Evolutionary conservation across 53 echinoderm and acorn worm genomes (phyloP).

Genomic region (Patiria pectinifera): DNA sequence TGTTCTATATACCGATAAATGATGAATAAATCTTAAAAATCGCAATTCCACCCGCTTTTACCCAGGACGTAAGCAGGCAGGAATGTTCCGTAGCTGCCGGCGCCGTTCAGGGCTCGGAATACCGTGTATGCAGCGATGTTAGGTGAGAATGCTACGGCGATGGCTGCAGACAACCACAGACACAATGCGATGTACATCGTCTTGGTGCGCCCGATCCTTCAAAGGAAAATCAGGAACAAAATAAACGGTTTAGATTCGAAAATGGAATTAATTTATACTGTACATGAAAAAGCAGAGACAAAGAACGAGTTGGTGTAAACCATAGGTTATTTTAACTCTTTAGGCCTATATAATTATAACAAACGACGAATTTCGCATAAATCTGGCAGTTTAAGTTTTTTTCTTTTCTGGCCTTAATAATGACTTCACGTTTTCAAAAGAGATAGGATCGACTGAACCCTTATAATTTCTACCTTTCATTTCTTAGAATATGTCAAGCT

Average conservation of each 20-base stretch:
- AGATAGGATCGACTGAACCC: not conserved
- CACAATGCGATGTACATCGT: constrained; percentile 58
- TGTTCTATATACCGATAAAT: no score
- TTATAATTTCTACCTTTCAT: no score
- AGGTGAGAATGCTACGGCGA: constrained; percentile 59
- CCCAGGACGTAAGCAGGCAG: constrained; percentile 64
- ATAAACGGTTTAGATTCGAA: not conserved
- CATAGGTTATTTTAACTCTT: not conserved
- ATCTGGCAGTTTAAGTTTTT: no score
- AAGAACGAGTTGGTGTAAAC: not conserved
- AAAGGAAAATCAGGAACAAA: not conserved
- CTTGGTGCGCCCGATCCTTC: constrained; percentile 60
- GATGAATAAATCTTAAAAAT: no score
- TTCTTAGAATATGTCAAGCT: no score
- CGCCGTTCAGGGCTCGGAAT: constrained; percentile 46
- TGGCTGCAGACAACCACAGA: constrained; percentile 34
- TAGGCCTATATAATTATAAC: no score
- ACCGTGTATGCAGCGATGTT: constrained; percentile 45
- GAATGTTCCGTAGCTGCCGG: constrained; percentile 59
- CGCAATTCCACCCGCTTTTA: not conserved
- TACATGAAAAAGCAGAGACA: no score
- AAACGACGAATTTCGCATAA: no score
- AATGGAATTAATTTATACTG: no score
- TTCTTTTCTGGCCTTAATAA: not conserved
- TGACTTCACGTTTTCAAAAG: not conserved